Base-by-base conservation (phyloP, 2,888 invertebrate genomes). In the Anorthoa munda region DNA sequence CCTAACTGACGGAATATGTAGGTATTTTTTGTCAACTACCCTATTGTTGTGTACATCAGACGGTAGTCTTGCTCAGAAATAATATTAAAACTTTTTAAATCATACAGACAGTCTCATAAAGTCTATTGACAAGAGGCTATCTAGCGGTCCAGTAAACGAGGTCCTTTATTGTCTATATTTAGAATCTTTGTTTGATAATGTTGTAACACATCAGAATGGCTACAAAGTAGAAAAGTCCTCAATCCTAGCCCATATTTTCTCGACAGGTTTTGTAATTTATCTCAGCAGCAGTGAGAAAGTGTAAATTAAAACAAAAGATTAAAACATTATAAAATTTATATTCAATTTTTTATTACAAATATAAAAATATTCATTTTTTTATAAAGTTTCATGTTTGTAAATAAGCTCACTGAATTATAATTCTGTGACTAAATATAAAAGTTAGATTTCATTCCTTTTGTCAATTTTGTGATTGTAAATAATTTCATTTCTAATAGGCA, bases 401-500 rank as follows among this genome's bases (percentile, higher is more conserved):
- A 66, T 55, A 75, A 58, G 46, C 46, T 68, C n/a, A 63, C 23
- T 23, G 21, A 31, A 31, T 70, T 72, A 53, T 26, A 83, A 65
- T 53, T 79, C 56, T 65, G 64, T 67, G 83, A 79, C 79, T 79
- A 79, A 83, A 83, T 83, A 58, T 39, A 79, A 77, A 59, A n/a
- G 53, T 45, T 45, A 13, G 31, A 45, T 9, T 58, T 4, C 5
- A 48, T 18, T 55, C 18, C 1, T 66, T 66, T 51, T 23, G 1
- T 56, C 13, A 63, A 46, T 46, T 59, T 66, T 72, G 79, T 79
- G 46, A 53, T 75, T 51, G 2, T 50, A 55, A n/a, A 3, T 75
- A 68, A 79, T 53, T 63, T 58, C 18, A 63, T 51, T 45, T 39
- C 7, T 66, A 50, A 21, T 1, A 78, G 48, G 55, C 83, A 82